phyloP scores from a whole-genome alignment of 35 echinoderm and acorn worm species.

The Ophiothrix spiculata region DNA sequence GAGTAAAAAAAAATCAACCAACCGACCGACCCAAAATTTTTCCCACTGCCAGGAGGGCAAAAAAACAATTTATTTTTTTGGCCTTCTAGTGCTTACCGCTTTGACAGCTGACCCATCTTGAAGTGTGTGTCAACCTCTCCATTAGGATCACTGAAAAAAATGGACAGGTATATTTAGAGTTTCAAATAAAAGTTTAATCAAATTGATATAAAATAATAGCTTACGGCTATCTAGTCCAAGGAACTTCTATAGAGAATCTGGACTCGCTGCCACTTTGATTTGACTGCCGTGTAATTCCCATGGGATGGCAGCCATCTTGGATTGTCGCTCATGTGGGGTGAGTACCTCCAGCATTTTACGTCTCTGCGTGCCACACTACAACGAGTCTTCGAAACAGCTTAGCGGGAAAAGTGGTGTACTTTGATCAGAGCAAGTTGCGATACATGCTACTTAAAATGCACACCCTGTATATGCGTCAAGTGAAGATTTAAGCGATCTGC shows the following conservation, averaged over 20 bases:
- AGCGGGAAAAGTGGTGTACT: no score
- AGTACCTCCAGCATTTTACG: neutral
- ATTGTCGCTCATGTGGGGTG: neutral
- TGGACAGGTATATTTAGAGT: neutral
- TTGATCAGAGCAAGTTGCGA: no score
- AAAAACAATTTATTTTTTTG: neutral
- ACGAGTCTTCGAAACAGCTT: no score
- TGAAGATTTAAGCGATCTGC: no score
- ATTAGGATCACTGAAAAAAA: neutral
- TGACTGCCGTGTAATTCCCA: neutral
- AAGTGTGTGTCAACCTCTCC: neutral
- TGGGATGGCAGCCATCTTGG: neutral
- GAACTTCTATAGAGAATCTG: neutral
- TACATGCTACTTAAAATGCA: no score
- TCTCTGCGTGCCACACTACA: no score
- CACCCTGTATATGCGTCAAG: no score
- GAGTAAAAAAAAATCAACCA: no score
- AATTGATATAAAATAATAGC: neutral
- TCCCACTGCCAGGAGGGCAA: no score
- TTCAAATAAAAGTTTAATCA: neutral
- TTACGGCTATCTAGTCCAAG: neutral
- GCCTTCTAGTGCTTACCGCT: neutral
- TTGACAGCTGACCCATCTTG: neutral
- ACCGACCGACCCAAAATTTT: no score
- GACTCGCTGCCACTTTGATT: neutral